These are phyloP conservation scores for Sigmodon hispidus DNA, from an alignment of 2,113 vertebrate genomes.

Conservation along the genomic window DNA sequence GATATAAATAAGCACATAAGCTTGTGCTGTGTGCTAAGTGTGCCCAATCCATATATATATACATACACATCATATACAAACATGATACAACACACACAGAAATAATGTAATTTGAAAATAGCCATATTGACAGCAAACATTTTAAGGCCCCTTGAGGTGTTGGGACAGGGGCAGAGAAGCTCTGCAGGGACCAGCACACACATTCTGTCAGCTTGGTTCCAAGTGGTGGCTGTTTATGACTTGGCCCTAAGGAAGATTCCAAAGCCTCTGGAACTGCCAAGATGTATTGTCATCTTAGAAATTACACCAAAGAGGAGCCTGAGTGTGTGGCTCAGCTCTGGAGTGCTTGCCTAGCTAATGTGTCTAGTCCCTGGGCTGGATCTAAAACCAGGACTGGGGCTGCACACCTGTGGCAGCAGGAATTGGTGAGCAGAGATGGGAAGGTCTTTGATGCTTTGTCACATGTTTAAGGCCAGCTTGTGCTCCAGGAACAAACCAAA, in stretches of 20 bases:
- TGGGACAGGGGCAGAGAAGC: not conserved
- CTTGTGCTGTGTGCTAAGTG: too few relatives aligned
- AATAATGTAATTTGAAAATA: not conserved
- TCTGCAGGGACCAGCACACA: fast-evolving
- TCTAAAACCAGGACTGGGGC: too few relatives aligned
- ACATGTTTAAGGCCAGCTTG: not conserved
- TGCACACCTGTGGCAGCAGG: not conserved
- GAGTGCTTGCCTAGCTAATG: not conserved
- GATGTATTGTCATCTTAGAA: not conserved
- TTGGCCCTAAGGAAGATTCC: not conserved
- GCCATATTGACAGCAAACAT: not conserved
- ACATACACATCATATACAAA: not conserved
- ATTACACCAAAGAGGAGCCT: not conserved
- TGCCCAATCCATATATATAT: not conserved
- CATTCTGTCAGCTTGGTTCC: not conserved
- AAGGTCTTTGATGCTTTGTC: not conserved
- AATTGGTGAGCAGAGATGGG: not conserved
- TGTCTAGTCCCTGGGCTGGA: not conserved
- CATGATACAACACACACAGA: too few relatives aligned
- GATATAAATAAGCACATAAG: not conserved
- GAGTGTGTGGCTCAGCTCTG: fast-evolving
- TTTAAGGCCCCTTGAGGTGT: not conserved
- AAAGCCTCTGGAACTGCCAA: not conserved
- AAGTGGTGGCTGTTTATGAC: not conserved
- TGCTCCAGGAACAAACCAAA: not conserved